Evolutionary conservation across 2,113 vertebrate species (phyloP), one percentile per base, ranked within the genome.

Genomic region (Urocolius indicus): DNA sequence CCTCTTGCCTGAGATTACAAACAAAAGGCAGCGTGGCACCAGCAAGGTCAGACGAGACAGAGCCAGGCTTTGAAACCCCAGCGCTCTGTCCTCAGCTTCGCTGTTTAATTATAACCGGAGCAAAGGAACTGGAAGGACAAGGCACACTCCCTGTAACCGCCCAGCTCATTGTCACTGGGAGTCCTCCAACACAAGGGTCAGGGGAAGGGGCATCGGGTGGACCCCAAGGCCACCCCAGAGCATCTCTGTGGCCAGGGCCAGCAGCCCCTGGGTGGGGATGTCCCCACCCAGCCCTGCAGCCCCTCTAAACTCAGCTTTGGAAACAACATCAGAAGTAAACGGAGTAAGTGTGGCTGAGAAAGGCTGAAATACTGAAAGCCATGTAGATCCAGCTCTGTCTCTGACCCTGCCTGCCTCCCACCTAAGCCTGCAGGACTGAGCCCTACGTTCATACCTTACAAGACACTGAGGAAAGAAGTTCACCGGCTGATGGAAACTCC

Each of bases 41-140:
- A 92, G 97, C 98, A 99, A 99, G 99, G 99, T 99, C 98, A 97
- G 96, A 89, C 22, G 27, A 96, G 98, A 97, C 91, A 89, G 95
- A 84, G 95, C 94, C 90, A 41, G 94, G 96, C 93, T 96, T 59
- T 23, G 76, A 83, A 75, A 63, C 48, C 24, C 91, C 81, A 7
- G 13, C 17, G 10, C 51, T 20, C 6, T 27, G 13, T 19, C 21
- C 63, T 43, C 61, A 16, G 14, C 63, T 30, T 57, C 17, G 43
- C 93, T 43, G 66, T 27, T 94, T n/a, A 78, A 54, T 24, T 24
- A 51, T 4, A 62, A 62, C 46, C 15, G 3, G 1, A 54, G 81
- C 0, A 1, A 32, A 15, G 7, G 24, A 30, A 78, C 82, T 11
- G 22, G n/a, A 24, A 55, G 80, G 52, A 54, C 6, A 0, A 0